Evolutionary conservation across 1,140 invertebrate genomes (phyloP).

Genomic region (Aleiodes sp.): DNA sequence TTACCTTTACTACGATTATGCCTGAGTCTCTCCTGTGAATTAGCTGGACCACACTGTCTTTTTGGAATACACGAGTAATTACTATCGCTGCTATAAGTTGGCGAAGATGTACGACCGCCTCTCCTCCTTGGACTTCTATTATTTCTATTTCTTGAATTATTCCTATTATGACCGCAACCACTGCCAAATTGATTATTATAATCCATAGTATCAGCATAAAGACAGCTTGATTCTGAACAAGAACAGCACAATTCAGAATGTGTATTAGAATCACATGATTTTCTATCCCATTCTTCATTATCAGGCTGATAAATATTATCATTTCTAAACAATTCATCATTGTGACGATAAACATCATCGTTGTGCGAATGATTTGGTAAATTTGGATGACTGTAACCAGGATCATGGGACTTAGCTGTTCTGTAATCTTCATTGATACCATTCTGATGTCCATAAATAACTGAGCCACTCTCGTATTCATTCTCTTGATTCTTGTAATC

Average conservation of each 20-base stretch:
- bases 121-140: conserved; percentile 56
- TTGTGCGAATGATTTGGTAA: conserved; percentile 48
- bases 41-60: conserved; percentile 53
- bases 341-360: conserved; percentile 59
- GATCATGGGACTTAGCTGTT: conserved; percentile 48
- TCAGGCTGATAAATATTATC: conserved; percentile 57
- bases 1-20: conserved; percentile 63
- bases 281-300: conserved; percentile 64
- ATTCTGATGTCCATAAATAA: conserved; percentile 63
- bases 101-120: conserved; percentile 57
- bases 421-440: conserved; percentile 51
- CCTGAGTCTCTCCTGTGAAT: conserved; percentile 62
- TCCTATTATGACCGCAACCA: conserved; percentile 47
- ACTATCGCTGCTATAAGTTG: conserved; percentile 62
- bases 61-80: conserved; percentile 64
- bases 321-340: conserved; percentile 56
- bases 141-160: conserved; percentile 50
- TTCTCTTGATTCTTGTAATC: conserved; percentile 64
- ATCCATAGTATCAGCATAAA: conserved; percentile 63
- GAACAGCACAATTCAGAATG: conserved; percentile 65
- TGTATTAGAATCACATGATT: conserved; percentile 63
- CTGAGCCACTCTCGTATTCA: conserved; percentile 67
- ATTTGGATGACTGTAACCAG: conserved; percentile 46
- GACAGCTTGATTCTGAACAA: conserved; percentile 64
- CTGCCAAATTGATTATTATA: conserved; percentile 58